phyloP scores from a whole-genome alignment of 2,888 invertebrate species.

The Chalcosyrphus nemorum region DNA sequence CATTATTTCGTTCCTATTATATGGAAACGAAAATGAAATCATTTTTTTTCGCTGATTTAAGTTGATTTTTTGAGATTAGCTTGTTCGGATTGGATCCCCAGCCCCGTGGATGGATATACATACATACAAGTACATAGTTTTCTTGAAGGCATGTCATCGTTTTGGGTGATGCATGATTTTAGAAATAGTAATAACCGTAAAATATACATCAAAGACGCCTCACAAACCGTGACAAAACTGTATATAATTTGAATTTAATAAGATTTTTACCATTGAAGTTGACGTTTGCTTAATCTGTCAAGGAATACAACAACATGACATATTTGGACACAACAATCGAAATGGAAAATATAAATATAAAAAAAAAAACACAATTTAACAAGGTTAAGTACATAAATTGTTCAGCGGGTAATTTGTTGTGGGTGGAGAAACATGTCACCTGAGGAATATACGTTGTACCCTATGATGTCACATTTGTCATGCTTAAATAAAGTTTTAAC shows the following conservation, averaged over 20 bases:
- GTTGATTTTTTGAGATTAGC: conserved; percentile 53
- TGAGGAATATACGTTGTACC: not conserved
- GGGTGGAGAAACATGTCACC: conserved; percentile 9
- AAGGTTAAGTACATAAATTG: conserved; percentile 18
- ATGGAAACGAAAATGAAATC: conserved; percentile 57
- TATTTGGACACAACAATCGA: conserved; percentile 38
- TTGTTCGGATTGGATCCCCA: not conserved
- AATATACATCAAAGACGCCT: conserved; percentile 32
- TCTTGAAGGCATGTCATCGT: conserved; percentile 54
- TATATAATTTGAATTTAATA: conserved; percentile 71
- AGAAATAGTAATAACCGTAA: conserved; percentile 55
- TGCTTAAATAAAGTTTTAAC: too few relatives aligned
- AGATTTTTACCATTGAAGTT: conserved; percentile 45
- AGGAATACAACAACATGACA: conserved; percentile 1
- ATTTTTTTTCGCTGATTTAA: conserved; percentile 29
- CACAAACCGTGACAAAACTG: conserved; percentile 64
- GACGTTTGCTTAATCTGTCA: not conserved
- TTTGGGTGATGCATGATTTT: conserved; percentile 66
- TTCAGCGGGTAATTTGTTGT: conserved; percentile 3
- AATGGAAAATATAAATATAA: conserved; percentile 1
- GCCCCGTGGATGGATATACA: not conserved
- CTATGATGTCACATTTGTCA: not conserved
- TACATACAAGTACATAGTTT: conserved; percentile 13
- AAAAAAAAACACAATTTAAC: too few relatives aligned
- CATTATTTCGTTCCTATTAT: not conserved